Evolutionary conservation across 2,888 invertebrate genomes (phyloP).

Genomic region (Nephrotoma flavescens): DNA sequence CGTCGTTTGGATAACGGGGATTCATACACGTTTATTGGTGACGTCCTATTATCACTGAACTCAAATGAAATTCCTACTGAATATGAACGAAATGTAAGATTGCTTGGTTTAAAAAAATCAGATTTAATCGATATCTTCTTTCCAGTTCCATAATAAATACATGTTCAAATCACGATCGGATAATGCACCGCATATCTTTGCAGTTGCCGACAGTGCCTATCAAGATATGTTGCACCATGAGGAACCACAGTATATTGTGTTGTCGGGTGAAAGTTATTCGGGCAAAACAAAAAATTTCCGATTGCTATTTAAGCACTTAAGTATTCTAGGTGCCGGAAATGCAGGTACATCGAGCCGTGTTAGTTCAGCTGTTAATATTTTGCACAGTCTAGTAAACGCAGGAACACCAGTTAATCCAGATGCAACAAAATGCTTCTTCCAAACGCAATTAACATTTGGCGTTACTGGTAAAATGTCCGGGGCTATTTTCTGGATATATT

Average conservation of each 20-base stretch:
- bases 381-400: constrained; percentile 70
- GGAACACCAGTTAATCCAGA: constrained; percentile 72
- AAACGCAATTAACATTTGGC: constrained; percentile 70
- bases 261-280: constrained; percentile 81
- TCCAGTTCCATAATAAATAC: constrained; percentile 65
- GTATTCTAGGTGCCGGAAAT: constrained; percentile 61
- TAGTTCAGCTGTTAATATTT: constrained; percentile 23
- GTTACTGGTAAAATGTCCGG: constrained; percentile 77
- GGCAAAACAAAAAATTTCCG: constrained; percentile 80
- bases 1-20: constrained; percentile 50
- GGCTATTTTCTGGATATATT: constrained; percentile 71
- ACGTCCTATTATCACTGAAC: constrained; percentile 61
- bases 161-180: constrained; percentile 74
- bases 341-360: constrained; percentile 18
- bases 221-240: constrained; percentile 84
- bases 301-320: constrained; percentile 65
- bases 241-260: constrained; percentile 69
- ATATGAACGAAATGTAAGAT: constrained; percentile 34
- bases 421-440: constrained; percentile 70
- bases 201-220: constrained; percentile 78
- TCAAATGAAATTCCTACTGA: constrained; percentile 61
- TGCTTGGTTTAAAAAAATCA: not conserved
- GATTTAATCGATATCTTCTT: constrained; percentile 13
- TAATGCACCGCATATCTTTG: constrained; percentile 79
- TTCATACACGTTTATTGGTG: constrained; percentile 67